Evolutionary conservation across 1,140 invertebrate species (phyloP).

Genomic region (Phocides pigmalion): DNA sequence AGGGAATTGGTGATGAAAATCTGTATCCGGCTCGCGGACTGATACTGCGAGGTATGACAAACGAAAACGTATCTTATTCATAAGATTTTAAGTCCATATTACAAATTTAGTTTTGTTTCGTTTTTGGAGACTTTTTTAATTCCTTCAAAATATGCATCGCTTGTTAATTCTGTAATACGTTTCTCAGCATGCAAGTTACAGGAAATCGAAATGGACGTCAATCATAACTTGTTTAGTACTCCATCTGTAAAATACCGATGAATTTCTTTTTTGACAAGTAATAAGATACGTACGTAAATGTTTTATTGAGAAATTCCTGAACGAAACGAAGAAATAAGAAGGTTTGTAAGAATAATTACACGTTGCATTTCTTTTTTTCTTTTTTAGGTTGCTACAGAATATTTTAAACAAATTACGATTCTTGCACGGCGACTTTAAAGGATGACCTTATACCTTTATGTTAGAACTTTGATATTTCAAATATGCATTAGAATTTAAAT

Average conservation of each 20-base stretch:
- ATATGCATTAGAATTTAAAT: too few relatives aligned
- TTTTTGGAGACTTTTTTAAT: background rate
- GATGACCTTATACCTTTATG: too few relatives aligned
- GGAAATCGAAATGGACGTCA: constrained; percentile 2
- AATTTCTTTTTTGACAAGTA: background rate
- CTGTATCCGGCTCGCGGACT: too few relatives aligned
- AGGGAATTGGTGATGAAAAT: too few relatives aligned
- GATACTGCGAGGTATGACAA: background rate
- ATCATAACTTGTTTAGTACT: background rate
- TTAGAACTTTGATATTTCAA: too few relatives aligned
- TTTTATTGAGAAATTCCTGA: background rate
- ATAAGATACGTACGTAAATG: too few relatives aligned
- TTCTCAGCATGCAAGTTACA: constrained; percentile 16
- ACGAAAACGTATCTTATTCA: background rate
- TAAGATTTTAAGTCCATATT: background rate
- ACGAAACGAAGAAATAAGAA: too few relatives aligned
- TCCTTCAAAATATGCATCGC: background rate
- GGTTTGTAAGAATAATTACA: too few relatives aligned
- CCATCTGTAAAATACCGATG: background rate
- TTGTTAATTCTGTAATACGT: background rate
- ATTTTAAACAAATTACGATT: too few relatives aligned
- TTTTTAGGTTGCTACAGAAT: too few relatives aligned
- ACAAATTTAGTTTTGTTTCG: background rate
- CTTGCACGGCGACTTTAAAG: too few relatives aligned
- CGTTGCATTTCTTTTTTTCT: too few relatives aligned